Conservation (phyloP, 2,113 vertebrate species). For the Xenopus borealis region DNA sequence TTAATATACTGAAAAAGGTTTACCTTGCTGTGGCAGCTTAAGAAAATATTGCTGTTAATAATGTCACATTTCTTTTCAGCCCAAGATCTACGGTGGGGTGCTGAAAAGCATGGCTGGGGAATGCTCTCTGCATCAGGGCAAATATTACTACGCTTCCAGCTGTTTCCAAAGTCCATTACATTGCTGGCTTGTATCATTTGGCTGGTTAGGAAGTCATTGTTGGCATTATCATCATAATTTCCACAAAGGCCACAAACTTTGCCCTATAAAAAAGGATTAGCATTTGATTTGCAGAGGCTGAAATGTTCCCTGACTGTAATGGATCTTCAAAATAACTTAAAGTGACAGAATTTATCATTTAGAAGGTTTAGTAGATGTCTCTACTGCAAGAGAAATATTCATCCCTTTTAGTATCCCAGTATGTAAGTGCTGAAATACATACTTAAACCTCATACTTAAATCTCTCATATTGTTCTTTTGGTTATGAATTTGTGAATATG, state of each 20-base stretch:
- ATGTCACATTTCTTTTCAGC: slow-evolving; percentile 82
- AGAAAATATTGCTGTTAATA: slow-evolving; percentile 71
- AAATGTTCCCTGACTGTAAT: too few relatives aligned
- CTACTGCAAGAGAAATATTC: too few relatives aligned
- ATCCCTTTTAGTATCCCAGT: too few relatives aligned
- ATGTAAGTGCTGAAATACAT: too few relatives aligned
- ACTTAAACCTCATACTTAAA: too few relatives aligned
- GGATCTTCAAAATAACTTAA: too few relatives aligned
- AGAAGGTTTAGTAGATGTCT: too few relatives aligned
- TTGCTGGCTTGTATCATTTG: slow-evolving; percentile 66
- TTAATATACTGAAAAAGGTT: too few relatives aligned
- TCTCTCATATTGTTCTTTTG: too few relatives aligned
- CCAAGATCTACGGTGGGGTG: slow-evolving; percentile 76
- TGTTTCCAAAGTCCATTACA: slow-evolving; percentile 83
- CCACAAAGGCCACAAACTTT: slow-evolving; percentile 89
- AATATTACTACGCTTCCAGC: slow-evolving; percentile 76
- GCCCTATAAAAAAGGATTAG: slow-evolving; percentile 61
- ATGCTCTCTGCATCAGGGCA: slow-evolving; percentile 67
- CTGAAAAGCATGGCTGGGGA: slow-evolving; percentile 63
- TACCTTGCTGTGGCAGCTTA: slow-evolving; percentile 82
- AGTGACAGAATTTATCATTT: too few relatives aligned
- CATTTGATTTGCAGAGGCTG: too few relatives aligned
- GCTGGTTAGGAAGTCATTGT: slow-evolving; percentile 86
- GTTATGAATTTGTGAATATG: too few relatives aligned
- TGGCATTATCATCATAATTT: slow-evolving; percentile 80